Percentiles rank a stretch among this genome's conserved stretches.
phyloP scores from a whole-genome alignment of 92 coral and sea anemone species.

The Zoanthus gigantus region DNA sequence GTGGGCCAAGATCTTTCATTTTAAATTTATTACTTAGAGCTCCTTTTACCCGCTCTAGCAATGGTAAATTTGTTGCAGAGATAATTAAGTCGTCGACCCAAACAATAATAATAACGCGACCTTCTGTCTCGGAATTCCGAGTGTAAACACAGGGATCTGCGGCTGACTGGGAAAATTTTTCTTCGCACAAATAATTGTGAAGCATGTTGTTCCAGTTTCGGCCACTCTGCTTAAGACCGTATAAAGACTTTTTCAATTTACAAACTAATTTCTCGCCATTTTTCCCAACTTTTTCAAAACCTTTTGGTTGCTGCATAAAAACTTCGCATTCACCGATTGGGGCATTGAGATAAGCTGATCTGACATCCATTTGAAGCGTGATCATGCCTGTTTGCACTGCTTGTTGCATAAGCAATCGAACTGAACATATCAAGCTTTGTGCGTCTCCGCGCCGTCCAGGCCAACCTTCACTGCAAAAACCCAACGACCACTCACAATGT shows the following conservation, averaged over 20 bases:
- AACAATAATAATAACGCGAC: slow-evolving; percentile 43
- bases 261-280: slow-evolving; percentile 60
- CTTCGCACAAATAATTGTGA: slow-evolving; percentile 40
- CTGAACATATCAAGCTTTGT: neutral
- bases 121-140: slow-evolving; percentile 52
- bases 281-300: neutral
- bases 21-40: slow-evolving; percentile 19
- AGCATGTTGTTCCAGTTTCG: slow-evolving; percentile 38
- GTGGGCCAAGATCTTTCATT: too few species aligned
- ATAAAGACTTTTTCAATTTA: slow-evolving; percentile 61
- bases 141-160: neutral
- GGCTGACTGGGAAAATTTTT: slow-evolving; percentile 31
- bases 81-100: too few species aligned
- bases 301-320: too few species aligned
- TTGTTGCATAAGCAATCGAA: neutral
- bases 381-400: neutral
- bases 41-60: neutral
- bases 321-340: too few species aligned
- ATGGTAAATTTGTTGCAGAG: too few species aligned
- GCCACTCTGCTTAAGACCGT: slow-evolving; percentile 61
- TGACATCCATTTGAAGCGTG: neutral
- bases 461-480: neutral
- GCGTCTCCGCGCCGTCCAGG: neutral
- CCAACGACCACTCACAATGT: neutral
- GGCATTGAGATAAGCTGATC: neutral